A percentile compares a stretch with the other conserved stretches of the same genome.
phyloP scores from a whole-genome alignment of 2,797 vertebrate species.

The Dendrocincla tyrannina region DNA sequence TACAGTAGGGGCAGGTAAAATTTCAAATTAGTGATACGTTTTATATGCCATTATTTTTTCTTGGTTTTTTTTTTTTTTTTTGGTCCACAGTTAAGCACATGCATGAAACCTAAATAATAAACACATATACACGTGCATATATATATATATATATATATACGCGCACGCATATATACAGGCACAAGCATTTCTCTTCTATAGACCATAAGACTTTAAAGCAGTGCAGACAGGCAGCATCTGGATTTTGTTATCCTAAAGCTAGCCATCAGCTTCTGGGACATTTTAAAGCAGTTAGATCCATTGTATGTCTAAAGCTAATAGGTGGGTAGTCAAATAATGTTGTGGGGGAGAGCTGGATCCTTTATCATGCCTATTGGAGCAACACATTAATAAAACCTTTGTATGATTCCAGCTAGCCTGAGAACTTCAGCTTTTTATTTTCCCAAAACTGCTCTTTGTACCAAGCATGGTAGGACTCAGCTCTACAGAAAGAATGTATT shows the following conservation, averaged over 20 bases:
- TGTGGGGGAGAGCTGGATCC: conserved; percentile 12
- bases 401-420: background rate
- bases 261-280: conserved; percentile 73
- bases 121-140: background rate
- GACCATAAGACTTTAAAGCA: conserved; percentile 38
- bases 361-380: conserved; percentile 10
- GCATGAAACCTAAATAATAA: background rate
- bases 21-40: background rate
- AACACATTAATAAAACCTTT: conserved; percentile 32
- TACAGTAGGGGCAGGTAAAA: background rate
- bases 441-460: background rate
- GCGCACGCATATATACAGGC: background rate
- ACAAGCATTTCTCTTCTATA: conserved; percentile 7
- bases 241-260: conserved; percentile 76
- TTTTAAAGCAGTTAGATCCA: conserved; percentile 72
- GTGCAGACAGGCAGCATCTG: conserved; percentile 74
- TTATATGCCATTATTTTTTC: background rate
- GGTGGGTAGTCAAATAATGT: conserved; percentile 63
- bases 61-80: background rate
- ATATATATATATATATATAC: background rate
- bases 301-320: conserved; percentile 67
- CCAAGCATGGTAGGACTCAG: conserved; percentile 1
- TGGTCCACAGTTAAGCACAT: background rate
- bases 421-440: conserved; percentile 4
- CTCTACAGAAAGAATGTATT: conserved; percentile 24